These are phyloP conservation scores for Pogona vitticeps DNA, from an alignment of 2,113 vertebrate genomes.

Conservation along the genomic window DNA sequence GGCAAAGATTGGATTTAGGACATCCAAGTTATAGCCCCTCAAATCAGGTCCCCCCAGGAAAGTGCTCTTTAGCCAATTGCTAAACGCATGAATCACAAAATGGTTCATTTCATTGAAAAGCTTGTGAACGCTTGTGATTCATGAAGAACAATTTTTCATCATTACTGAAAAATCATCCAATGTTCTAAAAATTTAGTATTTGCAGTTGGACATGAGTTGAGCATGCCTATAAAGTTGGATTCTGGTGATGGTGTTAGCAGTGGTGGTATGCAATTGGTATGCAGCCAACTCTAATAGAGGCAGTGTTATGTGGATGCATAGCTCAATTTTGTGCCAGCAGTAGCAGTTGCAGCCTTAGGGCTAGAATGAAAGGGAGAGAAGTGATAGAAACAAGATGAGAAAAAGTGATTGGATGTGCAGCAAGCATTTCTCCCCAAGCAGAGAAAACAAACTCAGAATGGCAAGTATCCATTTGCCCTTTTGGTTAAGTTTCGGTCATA, in stretches of 20 bases:
- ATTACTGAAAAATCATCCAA: not conserved
- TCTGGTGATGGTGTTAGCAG: not conserved
- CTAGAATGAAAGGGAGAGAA: not conserved
- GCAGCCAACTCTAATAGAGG: not conserved
- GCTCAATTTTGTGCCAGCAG: not conserved
- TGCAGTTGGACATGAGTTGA: not conserved
- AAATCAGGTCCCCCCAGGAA: too few species aligned
- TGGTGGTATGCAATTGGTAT: not conserved
- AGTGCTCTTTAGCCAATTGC: too few species aligned
- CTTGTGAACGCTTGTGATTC: too few species aligned
- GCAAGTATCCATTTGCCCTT: too few species aligned
- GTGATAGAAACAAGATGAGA: not conserved
- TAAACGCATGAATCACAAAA: too few species aligned
- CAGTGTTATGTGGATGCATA: not conserved
- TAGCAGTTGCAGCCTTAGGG: not conserved
- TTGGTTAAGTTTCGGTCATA: too few species aligned
- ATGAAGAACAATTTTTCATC: too few species aligned
- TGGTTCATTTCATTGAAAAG: too few species aligned
- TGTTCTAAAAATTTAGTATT: not conserved
- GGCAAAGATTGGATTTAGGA: too few species aligned
- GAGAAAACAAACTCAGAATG: too few species aligned
- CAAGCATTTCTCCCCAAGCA: not conserved
- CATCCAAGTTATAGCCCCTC: too few species aligned
- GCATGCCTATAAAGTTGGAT: not conserved
- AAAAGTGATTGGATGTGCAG: not conserved